Evolutionary conservation across 2,113 vertebrate genomes (phyloP), one percentile per base, ranked within the genome.

Genomic region (Paramormyrops kingsleyae): DNA sequence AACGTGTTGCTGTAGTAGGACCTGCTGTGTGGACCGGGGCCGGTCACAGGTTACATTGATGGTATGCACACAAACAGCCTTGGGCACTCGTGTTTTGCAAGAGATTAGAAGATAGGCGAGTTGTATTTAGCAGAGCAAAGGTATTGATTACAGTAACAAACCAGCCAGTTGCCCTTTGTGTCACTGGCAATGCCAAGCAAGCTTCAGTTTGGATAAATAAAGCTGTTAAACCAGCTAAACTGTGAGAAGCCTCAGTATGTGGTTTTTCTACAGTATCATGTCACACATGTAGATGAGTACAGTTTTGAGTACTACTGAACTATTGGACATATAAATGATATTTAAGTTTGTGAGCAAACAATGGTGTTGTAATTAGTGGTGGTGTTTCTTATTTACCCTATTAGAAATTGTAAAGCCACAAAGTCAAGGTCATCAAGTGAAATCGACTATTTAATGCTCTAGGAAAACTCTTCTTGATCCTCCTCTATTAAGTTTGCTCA

Each of bases 1-100:
- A 94, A 91, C 90, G 90, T 87, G 77, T 88, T 92, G 90, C 90
- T 90, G 91, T 91, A 94, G 91, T 24, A 5, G 70, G 35, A 91
- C 24, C 49, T 91, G 91, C 88, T 13, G 31, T 90, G 91, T 59
- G 77, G 93, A 92, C 91, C 0, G 94, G 92, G 88, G 92, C 13
- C 91, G 94, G 94, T 95, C 94, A 95, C 95, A 91, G 93, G 94
- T 94, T 94, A 93, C 94, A 94, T 94, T 93, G 94, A 93, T 12
- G 42, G 42, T 62, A 89, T 49, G 87, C 87, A 50, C 74, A 47
- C 89, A 83, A 74, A 86, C 85, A 88, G 31, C 86, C 87, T 84
- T 88, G 89, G 2, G 31, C 83, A n/a, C 83, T 46, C 6, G 4
- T 39, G 44, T 84, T 84, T 84, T 46, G 42, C 83, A 47, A 47